Percentiles rank a stretch among this genome's conserved stretches.
phyloP scores from a whole-genome alignment of 2,888 invertebrate species.

The Myopa tessellatipennis region DNA sequence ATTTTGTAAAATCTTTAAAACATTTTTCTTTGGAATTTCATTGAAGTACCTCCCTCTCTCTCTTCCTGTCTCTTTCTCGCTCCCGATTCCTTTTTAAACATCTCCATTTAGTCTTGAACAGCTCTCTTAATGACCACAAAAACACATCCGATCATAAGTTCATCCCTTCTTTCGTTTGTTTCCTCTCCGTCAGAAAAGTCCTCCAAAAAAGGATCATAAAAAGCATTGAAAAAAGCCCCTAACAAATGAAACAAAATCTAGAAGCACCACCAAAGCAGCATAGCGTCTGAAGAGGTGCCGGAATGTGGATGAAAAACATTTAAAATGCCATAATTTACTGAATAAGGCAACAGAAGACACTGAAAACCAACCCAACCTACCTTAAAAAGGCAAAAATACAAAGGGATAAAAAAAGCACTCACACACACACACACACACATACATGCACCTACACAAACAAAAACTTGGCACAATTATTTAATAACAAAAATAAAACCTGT shows the following conservation, averaged over 20 bases:
- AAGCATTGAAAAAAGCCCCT: conserved; percentile 4
- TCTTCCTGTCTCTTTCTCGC: too few species aligned
- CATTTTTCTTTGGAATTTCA: too few species aligned
- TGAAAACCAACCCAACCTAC: conserved; percentile 26
- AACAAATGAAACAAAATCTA: conserved; percentile 2
- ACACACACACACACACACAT: conserved; percentile 4
- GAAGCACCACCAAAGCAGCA: background rate
- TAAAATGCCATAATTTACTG: conserved; percentile 61
- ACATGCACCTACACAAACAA: conserved; percentile 39
- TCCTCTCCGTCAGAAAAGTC: background rate
- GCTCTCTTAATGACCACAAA: background rate
- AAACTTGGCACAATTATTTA: conserved; percentile 61
- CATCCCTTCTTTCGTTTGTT: too few species aligned
- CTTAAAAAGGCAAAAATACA: conserved; percentile 37
- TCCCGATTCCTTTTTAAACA: too few species aligned
- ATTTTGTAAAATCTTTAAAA: too few species aligned
- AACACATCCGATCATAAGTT: background rate
- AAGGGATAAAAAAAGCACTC: conserved; percentile 15
- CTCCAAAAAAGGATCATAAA: conserved; percentile 8
- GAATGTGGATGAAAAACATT: conserved; percentile 46
- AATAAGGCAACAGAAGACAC: conserved; percentile 50
- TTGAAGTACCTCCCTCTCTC: too few species aligned
- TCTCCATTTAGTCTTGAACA: too few species aligned
- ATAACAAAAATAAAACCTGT: conserved; percentile 45
- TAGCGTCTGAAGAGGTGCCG: conserved; percentile 17